Base-by-base conservation (phyloP, 2,888 invertebrate genomes). In the Copidosoma aretas region DNA sequence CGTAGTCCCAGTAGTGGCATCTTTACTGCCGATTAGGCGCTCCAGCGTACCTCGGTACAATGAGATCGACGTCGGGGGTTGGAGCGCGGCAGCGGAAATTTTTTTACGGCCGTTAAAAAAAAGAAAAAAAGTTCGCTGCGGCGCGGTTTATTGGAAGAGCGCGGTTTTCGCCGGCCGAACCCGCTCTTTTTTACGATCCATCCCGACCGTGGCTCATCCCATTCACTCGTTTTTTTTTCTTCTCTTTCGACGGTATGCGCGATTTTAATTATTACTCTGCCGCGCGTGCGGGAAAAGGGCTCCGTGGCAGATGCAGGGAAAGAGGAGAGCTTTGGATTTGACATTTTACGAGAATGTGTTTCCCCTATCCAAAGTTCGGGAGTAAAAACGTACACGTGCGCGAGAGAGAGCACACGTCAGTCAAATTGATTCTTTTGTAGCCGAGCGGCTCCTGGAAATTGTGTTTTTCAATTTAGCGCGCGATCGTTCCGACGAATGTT, bases 1-100 rank as follows among this genome's bases (percentile, higher is more conserved):
- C 64, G n/a, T n/a, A n/a, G n/a, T n/a, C n/a, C n/a, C n/a, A n/a
- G n/a, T n/a, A n/a, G n/a, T n/a, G 60, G 64, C 60, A 64, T 70
- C 67, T 67, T 70, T 59, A 64, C 60, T 46, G 63, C n/a, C 52
- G 52, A 70, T 66, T 57, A 52, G 43, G 43, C 43, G 43, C 2
- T 17, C 8, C 17, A 46, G 14, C 15, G 43, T 46, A 12, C 8
- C 32, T 3, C 32, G 32, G 32, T 5, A 32, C 32, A 32, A 32
- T 32, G 32, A n/a, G 32, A 32, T 5, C 32, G 32, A 32, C 8
- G 32, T 32, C 32, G 32, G 32, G 32, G 32, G 32, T 32, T 32
- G n/a, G n/a, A 32, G 8, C 32, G 32, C 32, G 32, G 32, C 3
- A 32, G 32, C 52, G 52, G 19, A 22, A 52, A 5, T 52, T 17